phyloP scores from a whole-genome alignment of 1,140 invertebrate genomes.

The Metopolophium dirhodum region DNA sequence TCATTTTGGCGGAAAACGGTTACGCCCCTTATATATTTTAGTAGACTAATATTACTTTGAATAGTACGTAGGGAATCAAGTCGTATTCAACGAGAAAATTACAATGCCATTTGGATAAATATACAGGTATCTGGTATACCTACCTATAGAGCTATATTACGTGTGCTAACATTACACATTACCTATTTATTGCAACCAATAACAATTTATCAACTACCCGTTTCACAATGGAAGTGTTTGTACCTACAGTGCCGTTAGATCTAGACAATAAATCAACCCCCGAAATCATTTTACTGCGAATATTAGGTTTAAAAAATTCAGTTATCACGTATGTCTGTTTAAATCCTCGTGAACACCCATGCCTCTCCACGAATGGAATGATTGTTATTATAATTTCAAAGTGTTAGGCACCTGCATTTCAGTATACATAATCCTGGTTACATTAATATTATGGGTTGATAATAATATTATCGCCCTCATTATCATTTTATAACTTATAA shows the following conservation, averaged over 20 bases:
- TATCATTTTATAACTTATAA: no score
- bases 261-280: neutral
- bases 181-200: neutral
- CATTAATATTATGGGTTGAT: no score
- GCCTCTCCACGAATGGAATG: neutral
- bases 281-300: neutral
- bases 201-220: neutral
- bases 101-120: neutral
- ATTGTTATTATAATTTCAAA: neutral
- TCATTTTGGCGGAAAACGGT: no score
- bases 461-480: no score
- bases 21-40: neutral
- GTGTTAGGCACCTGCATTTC: neutral
- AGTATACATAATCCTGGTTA: no score
- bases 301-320: neutral
- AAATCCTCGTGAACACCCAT: neutral
- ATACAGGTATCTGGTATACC: neutral
- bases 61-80: neutral
- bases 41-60: neutral
- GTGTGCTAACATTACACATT: neutral
- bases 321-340: neutral
- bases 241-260: neutral
- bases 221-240: neutral
- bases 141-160: no score
- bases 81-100: neutral